Conservation (phyloP, 2,797 vertebrate species). For the Catostomus latipinnis region DNA sequence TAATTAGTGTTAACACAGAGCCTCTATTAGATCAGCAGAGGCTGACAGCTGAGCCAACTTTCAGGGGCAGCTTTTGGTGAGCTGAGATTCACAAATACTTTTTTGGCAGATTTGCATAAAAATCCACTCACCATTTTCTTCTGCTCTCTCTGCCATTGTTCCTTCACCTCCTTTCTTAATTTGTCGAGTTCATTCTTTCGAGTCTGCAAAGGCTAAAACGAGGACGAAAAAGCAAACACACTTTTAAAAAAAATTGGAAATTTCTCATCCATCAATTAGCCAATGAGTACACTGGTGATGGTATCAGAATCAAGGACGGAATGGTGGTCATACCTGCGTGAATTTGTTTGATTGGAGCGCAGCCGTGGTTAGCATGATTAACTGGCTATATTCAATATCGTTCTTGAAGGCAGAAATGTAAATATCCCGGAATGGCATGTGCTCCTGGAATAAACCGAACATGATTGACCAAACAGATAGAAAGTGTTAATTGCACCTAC, state of each 20-base stretch:
- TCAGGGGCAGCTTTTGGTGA: constrained; percentile 21
- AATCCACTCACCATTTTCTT: constrained; percentile 91
- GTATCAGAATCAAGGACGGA: background rate
- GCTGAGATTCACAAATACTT: background rate
- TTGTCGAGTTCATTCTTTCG: constrained; percentile 95
- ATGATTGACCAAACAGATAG: constrained; percentile 10
- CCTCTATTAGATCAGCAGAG: constrained; percentile 5
- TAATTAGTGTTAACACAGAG: background rate
- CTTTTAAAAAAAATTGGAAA: background rate
- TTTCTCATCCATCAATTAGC: background rate
- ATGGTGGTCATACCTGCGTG: constrained; percentile 82
- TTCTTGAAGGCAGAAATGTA: constrained; percentile 91
- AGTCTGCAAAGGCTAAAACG: constrained; percentile 86
- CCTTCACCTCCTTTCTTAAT: constrained; percentile 96
- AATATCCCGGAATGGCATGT: constrained; percentile 93
- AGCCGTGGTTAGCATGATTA: constrained; percentile 88
- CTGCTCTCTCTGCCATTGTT: constrained; percentile 96
- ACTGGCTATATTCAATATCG: constrained; percentile 89
- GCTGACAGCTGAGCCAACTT: constrained; percentile 1
- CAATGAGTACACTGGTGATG: background rate
- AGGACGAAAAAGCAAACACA: constrained; percentile 15
- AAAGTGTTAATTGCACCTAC: background rate
- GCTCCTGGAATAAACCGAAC: constrained; percentile 77
- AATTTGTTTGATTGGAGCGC: constrained; percentile 95
- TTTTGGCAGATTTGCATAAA: background rate